These are phyloP conservation scores for Ephialtes manifestator DNA, from an alignment of 2,888 invertebrate species.

Conservation along the genomic window DNA sequence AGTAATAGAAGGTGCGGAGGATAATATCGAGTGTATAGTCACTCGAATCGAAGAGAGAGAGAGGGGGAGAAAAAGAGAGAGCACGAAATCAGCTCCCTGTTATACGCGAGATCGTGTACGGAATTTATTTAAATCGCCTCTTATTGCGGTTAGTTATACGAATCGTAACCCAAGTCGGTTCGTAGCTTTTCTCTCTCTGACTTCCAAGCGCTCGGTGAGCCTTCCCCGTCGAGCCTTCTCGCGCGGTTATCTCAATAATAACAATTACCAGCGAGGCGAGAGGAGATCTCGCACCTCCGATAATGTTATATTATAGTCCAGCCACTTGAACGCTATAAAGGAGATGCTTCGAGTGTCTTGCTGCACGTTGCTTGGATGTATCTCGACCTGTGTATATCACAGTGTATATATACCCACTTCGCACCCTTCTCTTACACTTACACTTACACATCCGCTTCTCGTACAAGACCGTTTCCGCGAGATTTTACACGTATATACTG, in stretches of 20 bases:
- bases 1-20: conserved; percentile 67
- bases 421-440: conserved; percentile 39
- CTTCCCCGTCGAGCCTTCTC: conserved; percentile 19
- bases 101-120: conserved; percentile 72
- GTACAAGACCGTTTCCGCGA: conserved; percentile 9
- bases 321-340: conserved; percentile 66
- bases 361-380: conserved; percentile 42
- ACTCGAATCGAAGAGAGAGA: conserved; percentile 11
- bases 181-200: conserved; percentile 11
- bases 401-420: conserved; percentile 26
- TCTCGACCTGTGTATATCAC: conserved; percentile 6
- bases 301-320: conserved; percentile 73
- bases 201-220: conserved; percentile 27
- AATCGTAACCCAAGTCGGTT: conserved; percentile 67
- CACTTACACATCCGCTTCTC: conserved; percentile 28
- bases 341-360: conserved; percentile 59
- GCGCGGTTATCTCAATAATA: conserved; percentile 74
- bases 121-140: conserved; percentile 78
- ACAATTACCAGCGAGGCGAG: conserved; percentile 73
- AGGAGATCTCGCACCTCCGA: conserved; percentile 73
- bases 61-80: conserved; percentile 34
- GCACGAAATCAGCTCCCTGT: conserved; percentile 72
- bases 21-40: conserved; percentile 64
- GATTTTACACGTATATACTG: neutral
- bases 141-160: conserved; percentile 76